Evolutionary conservation across 2,888 invertebrate species (phyloP).

Genomic region (Pteria penguin): DNA sequence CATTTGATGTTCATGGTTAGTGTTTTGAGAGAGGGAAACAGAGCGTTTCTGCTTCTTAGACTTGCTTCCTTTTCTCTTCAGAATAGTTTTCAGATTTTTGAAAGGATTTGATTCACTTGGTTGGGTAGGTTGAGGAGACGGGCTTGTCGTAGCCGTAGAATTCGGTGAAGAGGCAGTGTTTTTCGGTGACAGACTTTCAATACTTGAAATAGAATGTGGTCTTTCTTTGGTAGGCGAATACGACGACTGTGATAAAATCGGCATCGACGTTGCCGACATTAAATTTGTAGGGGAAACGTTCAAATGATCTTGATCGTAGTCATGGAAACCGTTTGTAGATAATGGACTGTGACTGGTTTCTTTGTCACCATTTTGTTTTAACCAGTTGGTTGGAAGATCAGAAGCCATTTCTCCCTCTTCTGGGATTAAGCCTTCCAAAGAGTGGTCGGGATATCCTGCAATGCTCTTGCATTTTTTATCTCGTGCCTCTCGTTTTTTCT

Average conservation of each 20-base stretch:
- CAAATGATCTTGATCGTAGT: slow-evolving; percentile 3
- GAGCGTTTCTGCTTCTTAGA: slow-evolving; percentile 68
- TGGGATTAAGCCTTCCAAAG: slow-evolving; percentile 35
- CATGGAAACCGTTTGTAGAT: background rate
- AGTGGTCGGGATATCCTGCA: slow-evolving; percentile 43
- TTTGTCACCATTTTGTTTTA: background rate
- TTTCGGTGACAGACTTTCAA: slow-evolving; percentile 48
- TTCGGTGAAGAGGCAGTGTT: slow-evolving; percentile 29
- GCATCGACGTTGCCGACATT: slow-evolving; percentile 61
- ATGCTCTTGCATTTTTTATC: slow-evolving; percentile 46
- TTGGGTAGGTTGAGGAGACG: slow-evolving; percentile 44
- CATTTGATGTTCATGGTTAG: slow-evolving; percentile 62
- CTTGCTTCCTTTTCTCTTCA: slow-evolving; percentile 72
- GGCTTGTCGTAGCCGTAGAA: slow-evolving; percentile 13
- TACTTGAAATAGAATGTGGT: slow-evolving; percentile 67
- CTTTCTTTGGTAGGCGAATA: slow-evolving; percentile 47
- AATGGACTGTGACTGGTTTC: background rate
- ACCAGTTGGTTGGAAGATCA: background rate
- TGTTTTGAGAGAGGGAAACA: slow-evolving; percentile 63
- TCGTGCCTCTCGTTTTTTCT: slow-evolving; percentile 30
- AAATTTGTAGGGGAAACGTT: slow-evolving; percentile 40
- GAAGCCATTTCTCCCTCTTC: slow-evolving; percentile 34
- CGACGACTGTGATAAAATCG: slow-evolving; percentile 49
- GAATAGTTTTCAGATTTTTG: slow-evolving; percentile 70
- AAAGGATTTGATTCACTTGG: slow-evolving; percentile 56